Conservation (phyloP, 2,888 invertebrate genomes). For the Bellardia pandia region DNA sequence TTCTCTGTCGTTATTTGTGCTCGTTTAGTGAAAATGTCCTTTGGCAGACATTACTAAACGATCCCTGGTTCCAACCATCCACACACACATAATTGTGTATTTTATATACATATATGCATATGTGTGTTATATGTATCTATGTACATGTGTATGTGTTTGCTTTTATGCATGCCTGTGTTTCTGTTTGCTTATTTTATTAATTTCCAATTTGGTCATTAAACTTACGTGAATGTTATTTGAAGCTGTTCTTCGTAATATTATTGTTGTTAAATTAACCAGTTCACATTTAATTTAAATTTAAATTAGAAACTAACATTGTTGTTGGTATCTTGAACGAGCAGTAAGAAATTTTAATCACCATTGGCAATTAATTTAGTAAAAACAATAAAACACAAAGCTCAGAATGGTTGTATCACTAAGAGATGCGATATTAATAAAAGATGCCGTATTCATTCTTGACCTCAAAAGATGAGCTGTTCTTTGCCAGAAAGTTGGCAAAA, state of each 20-base stretch:
- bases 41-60: constrained; percentile 65
- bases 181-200: constrained; percentile 64
- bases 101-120: not conserved
- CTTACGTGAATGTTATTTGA: constrained; percentile 45
- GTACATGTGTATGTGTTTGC: not conserved
- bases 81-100: not conserved
- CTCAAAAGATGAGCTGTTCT: too few species aligned
- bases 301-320: constrained; percentile 53
- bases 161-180: not conserved
- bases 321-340: not conserved
- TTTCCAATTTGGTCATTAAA: constrained; percentile 65
- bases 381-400: not conserved
- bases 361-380: not conserved
- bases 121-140: not conserved
- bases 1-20: constrained; percentile 73
- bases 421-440: too few species aligned
- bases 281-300: constrained; percentile 52
- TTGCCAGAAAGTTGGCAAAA: too few species aligned
- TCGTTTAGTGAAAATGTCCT: constrained; percentile 64
- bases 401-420: too few species aligned
- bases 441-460: too few species aligned
- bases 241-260: constrained; percentile 10
- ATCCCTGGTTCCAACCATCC: constrained; percentile 29
- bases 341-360: not conserved
- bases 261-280: constrained; percentile 59